A percentile compares a stretch with the other conserved stretches of the same genome.
Conservation (phyloP, 2,113 vertebrate genomes). For the Cyanocitta stelleri region DNA sequence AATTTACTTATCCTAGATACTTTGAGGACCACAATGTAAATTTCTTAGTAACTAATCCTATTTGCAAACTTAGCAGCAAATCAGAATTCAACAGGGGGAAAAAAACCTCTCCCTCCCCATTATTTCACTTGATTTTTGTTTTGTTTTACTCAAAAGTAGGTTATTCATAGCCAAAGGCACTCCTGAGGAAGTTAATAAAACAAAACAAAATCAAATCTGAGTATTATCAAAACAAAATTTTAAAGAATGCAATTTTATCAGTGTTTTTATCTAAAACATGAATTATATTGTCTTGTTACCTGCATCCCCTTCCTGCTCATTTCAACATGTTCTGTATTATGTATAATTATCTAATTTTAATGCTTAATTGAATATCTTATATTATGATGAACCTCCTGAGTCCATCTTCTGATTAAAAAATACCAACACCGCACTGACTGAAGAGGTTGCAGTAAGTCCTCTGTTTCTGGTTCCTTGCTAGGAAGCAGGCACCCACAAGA, state of each 20-base stretch:
- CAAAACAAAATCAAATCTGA: background rate
- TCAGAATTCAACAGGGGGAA: background rate
- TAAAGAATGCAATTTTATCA: background rate
- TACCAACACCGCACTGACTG: rapidly evolving
- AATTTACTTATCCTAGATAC: background rate
- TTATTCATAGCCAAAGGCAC: background rate
- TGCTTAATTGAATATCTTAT: background rate
- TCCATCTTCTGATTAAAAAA: background rate
- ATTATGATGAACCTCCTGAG: background rate
- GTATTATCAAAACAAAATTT: background rate
- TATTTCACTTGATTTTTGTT: background rate
- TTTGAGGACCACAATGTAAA: background rate
- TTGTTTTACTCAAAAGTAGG: background rate
- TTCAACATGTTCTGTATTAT: background rate
- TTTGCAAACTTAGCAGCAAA: background rate
- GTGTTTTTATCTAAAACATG: background rate
- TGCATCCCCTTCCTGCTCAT: background rate
- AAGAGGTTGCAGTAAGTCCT: background rate
- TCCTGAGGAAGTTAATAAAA: background rate
- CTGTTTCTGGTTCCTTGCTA: background rate
- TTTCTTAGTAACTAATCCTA: background rate
- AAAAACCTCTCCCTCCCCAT: background rate
- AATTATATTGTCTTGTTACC: background rate
- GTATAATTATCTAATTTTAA: background rate
- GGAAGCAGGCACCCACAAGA: background rate